phyloP scores from a whole-genome alignment of 1,140 invertebrate species.

The Leptinotarsa undecemlineata region DNA sequence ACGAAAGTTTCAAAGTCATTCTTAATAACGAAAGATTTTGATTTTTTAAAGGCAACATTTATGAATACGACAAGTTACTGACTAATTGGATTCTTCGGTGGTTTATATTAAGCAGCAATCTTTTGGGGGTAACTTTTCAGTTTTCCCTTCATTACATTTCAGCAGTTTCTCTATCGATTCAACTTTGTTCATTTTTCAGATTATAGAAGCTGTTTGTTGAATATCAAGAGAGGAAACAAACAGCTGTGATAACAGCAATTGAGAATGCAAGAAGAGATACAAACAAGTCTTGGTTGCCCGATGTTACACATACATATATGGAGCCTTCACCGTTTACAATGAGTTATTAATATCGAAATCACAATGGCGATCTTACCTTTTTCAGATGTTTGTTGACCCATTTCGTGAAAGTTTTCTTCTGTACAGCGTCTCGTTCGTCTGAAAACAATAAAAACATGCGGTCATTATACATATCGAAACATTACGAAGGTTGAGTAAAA shows the following conservation, averaged over 20 bases:
- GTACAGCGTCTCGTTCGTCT: conserved; percentile 99
- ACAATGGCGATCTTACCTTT: conserved; percentile 76
- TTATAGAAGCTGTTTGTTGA: neutral
- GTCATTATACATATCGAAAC: neutral
- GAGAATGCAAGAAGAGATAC: too few species aligned
- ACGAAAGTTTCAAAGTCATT: too few species aligned
- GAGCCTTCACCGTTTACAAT: conserved; percentile 2
- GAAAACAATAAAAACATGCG: conserved; percentile 61
- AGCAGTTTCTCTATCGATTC: too few species aligned
- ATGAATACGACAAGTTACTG: too few species aligned
- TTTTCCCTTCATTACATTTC: too few species aligned
- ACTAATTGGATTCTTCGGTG: too few species aligned
- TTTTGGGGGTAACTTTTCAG: too few species aligned
- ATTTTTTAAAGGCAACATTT: too few species aligned
- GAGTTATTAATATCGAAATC: conserved; percentile 17
- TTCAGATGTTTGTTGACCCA: conserved; percentile 99
- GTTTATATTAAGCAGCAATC: too few species aligned
- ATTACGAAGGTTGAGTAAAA: neutral
- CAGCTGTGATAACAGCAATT: neutral
- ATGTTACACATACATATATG: conserved; percentile 14
- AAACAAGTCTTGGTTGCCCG: neutral
- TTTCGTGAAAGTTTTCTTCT: conserved; percentile 99
- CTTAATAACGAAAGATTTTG: too few species aligned
- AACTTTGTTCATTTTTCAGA: too few species aligned
- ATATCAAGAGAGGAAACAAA: neutral